A percentile compares a stretch with the other conserved stretches of the same genome.
Evolutionary conservation across 1,140 invertebrate species (phyloP).

Genomic region (Cotesia glomerata): DNA sequence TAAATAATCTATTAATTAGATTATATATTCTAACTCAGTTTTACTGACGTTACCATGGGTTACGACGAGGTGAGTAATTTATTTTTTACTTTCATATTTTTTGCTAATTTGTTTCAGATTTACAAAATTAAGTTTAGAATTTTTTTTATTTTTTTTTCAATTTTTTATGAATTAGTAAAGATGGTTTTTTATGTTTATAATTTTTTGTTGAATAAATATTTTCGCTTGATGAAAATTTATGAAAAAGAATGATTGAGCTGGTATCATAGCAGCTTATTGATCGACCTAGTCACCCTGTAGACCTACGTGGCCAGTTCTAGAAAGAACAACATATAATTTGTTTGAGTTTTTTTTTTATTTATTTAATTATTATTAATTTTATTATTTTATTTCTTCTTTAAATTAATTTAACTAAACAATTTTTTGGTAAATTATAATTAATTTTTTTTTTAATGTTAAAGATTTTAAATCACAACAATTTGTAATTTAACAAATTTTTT

Average conservation of each 20-base stretch:
- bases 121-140: not conserved
- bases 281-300: slow-evolving; percentile 7
- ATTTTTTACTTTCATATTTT: not conserved
- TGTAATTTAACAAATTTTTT: too few relatives aligned
- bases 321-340: not conserved
- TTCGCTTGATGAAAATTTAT: too few relatives aligned
- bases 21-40: not conserved
- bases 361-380: not conserved
- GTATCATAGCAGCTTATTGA: slow-evolving; percentile 14
- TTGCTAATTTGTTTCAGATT: not conserved
- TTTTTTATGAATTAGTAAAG: not conserved
- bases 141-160: not conserved
- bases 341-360: not conserved
- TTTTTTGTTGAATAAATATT: too few relatives aligned
- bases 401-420: not conserved
- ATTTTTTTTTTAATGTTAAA: too few relatives aligned
- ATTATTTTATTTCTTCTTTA: not conserved
- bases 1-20: not conserved
- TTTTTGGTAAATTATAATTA: not conserved
- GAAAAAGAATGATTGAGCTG: not conserved
- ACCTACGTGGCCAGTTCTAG: slow-evolving; percentile 3
- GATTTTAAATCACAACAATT: too few relatives aligned
- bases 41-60: not conserved
- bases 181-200: too few relatives aligned
- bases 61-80: slow-evolving; percentile 12